These are phyloP conservation scores for Anorthoa munda DNA, from an alignment of 2,888 invertebrate genomes.

Conservation along the genomic window DNA sequence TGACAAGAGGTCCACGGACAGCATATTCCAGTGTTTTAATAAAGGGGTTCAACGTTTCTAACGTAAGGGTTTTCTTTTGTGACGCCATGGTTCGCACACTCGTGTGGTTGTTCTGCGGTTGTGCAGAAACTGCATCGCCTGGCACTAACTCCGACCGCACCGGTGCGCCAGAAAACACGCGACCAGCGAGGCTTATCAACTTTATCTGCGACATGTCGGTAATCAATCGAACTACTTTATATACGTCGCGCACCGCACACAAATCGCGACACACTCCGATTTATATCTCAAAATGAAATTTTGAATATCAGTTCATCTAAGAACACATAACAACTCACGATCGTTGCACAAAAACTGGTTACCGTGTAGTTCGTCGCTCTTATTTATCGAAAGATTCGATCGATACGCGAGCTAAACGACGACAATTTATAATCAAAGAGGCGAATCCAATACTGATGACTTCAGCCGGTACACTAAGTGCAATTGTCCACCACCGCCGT, in stretches of 20 bases:
- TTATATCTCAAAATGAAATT: conserved; percentile 34
- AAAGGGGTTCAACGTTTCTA: conserved; percentile 97
- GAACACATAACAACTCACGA: conserved; percentile 23
- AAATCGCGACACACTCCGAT: conserved; percentile 33
- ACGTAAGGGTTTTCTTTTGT: conserved; percentile 73
- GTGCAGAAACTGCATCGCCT: conserved; percentile 41
- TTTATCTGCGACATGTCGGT: conserved; percentile 82
- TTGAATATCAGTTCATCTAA: not conserved
- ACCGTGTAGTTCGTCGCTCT: conserved; percentile 36
- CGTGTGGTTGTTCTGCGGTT: conserved; percentile 21
- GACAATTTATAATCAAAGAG: conserved; percentile 62
- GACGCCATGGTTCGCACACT: conserved; percentile 75
- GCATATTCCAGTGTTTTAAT: conserved; percentile 99
- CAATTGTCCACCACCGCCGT: too few species aligned
- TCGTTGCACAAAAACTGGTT: conserved; percentile 48
- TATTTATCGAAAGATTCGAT: conserved; percentile 43
- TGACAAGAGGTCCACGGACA: conserved; percentile 98
- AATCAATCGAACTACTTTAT: conserved; percentile 80
- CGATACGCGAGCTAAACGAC: conserved; percentile 52
- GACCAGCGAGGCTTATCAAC: conserved; percentile 83
- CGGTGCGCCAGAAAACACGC: conserved; percentile 74
- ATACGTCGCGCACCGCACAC: conserved; percentile 56
- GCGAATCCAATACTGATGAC: conserved; percentile 24
- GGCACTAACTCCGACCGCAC: conserved; percentile 66
- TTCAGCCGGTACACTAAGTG: conserved; percentile 15